Evolutionary conservation across 1,140 invertebrate genomes (phyloP).

Genomic region (Sitodiplosis mosellana): DNA sequence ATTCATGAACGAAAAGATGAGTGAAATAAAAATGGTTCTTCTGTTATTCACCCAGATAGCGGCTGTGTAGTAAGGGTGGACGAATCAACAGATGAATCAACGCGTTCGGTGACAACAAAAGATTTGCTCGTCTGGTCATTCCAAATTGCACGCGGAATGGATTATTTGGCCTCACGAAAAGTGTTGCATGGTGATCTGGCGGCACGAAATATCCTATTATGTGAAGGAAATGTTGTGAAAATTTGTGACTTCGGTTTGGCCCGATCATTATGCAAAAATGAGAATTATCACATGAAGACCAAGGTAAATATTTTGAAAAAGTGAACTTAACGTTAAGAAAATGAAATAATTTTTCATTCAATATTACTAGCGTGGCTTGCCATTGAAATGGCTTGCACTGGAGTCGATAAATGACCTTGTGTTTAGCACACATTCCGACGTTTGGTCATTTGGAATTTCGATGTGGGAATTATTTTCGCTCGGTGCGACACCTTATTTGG

Average conservation of each 20-base stretch:
- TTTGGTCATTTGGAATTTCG: conserved; percentile 16
- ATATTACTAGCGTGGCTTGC: conserved; percentile 39
- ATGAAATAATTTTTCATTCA: too few relatives aligned
- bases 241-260: conserved; percentile 89
- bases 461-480: conserved; percentile 84
- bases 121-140: conserved; percentile 80
- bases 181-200: conserved; percentile 80
- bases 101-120: conserved; percentile 27
- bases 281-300: conserved; percentile 84
- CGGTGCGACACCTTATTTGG: conserved; percentile 72
- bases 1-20: too few relatives aligned
- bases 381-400: conserved; percentile 69
- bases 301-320: conserved; percentile 22
- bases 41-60: too few relatives aligned
- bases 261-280: conserved; percentile 69
- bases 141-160: conserved; percentile 83
- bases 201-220: conserved; percentile 75
- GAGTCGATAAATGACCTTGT: conserved; percentile 61
- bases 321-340: too few relatives aligned
- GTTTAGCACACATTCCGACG: conserved; percentile 75
- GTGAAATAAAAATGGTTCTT: too few relatives aligned
- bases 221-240: conserved; percentile 68
- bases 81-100: not conserved
- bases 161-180: conserved; percentile 68
- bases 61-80: too few relatives aligned